Evolutionary conservation across 2,888 invertebrate species (phyloP).

Genomic region (Belgica antarctica): DNA sequence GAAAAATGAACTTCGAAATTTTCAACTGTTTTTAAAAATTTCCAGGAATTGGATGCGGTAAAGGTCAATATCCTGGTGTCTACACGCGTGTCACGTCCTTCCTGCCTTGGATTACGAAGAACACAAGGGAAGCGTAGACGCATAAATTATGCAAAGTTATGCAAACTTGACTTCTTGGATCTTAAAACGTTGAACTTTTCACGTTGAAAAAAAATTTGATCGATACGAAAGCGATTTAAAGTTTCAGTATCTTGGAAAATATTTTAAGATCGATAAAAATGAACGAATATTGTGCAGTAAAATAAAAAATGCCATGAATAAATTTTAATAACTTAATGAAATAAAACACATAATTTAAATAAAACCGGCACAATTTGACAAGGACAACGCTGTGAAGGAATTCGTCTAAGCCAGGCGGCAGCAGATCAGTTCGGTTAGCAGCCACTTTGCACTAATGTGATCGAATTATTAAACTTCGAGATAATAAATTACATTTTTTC

Average conservation of each 20-base stretch:
- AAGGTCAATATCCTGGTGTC: conserved; percentile 84
- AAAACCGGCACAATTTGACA: background rate
- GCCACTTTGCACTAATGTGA: background rate
- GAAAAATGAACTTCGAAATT: too few relatives aligned
- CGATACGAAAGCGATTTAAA: too few relatives aligned
- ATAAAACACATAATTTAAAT: background rate
- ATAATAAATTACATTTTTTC: background rate
- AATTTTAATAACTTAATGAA: background rate
- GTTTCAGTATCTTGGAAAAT: too few relatives aligned
- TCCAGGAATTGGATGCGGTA: conserved; percentile 84
- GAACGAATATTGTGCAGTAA: too few relatives aligned
- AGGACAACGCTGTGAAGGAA: background rate
- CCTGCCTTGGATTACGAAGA: conserved; percentile 82
- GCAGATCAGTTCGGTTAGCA: background rate
- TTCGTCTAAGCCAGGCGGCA: background rate
- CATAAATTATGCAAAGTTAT: background rate
- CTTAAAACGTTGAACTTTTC: too few relatives aligned
- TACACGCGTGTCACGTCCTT: conserved; percentile 82
- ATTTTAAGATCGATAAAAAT: background rate
- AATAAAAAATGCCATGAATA: conserved; percentile 1
- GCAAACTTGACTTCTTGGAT: background rate
- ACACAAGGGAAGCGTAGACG: conserved; percentile 61
- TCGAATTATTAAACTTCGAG: background rate
- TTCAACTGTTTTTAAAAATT: conserved; percentile 60
- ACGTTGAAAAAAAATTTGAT: background rate